phyloP scores from a whole-genome alignment of 1,140 invertebrate genomes.

The Lasioglossum baleicum region DNA sequence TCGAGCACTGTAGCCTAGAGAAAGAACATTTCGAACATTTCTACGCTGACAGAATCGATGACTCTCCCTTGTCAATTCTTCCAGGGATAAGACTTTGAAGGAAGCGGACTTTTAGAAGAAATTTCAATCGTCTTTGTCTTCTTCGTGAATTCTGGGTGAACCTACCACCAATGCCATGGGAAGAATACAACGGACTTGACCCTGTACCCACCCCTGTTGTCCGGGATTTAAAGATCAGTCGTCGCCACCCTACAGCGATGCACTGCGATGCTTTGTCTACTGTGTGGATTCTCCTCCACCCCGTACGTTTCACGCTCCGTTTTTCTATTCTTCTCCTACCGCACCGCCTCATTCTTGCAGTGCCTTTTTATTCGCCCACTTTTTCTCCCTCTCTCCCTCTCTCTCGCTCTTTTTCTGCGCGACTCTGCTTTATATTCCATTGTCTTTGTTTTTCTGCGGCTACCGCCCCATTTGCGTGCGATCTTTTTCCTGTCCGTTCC shows the following conservation, averaged over 20 bases:
- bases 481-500: background rate
- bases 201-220: background rate
- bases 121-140: background rate
- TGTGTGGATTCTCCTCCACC: background rate
- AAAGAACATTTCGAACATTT: no score
- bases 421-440: background rate
- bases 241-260: background rate
- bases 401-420: no score
- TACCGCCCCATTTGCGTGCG: background rate
- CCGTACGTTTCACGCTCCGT: background rate
- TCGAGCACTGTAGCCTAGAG: no score
- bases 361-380: background rate
- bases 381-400: background rate
- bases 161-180: constrained; percentile 16
- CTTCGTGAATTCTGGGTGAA: constrained; percentile 19
- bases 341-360: no score
- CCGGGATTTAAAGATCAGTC: constrained; percentile 18
- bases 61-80: no score
- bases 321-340: no score
- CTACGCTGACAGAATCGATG: no score
- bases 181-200: background rate
- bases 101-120: background rate
- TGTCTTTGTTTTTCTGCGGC: background rate
- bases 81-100: background rate
- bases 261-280: background rate